Percentiles rank a stretch among this genome's conserved stretches.
Evolutionary conservation across 2,113 vertebrate genomes (phyloP).

Genomic region (Azemiops feae): DNA sequence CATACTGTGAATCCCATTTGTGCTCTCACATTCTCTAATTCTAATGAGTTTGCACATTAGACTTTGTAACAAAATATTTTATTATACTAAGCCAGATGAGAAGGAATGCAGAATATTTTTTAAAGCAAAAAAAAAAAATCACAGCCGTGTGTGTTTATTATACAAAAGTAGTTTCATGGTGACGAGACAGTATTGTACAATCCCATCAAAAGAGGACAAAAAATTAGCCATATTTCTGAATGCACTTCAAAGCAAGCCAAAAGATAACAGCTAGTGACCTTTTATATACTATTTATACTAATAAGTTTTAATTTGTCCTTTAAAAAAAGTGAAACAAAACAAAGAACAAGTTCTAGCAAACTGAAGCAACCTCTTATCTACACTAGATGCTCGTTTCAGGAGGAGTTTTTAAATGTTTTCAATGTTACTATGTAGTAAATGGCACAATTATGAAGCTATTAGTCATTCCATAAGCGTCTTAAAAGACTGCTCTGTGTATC

Average conservation of each 20-base stretch:
- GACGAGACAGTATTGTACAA: constrained; percentile 81
- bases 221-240: constrained; percentile 84
- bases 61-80: constrained; percentile 80
- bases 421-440: constrained; percentile 96
- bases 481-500: constrained; percentile 97
- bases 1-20: constrained; percentile 74
- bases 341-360: constrained; percentile 85
- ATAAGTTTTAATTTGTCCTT: constrained; percentile 89
- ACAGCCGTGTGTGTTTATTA: constrained; percentile 75
- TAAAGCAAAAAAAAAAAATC: constrained; percentile 60
- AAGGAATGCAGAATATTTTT: constrained; percentile 84
- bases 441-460: constrained; percentile 97
- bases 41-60: constrained; percentile 76
- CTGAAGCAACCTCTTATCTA: constrained; percentile 91
- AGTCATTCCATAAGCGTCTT: constrained; percentile 97
- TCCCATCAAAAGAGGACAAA: constrained; percentile 77
- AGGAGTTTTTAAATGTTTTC: constrained; percentile 97
- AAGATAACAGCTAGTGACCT: constrained; percentile 83
- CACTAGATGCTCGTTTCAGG: constrained; percentile 90
- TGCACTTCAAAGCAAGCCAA: constrained; percentile 85
- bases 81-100: constrained; percentile 75
- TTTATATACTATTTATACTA: constrained; percentile 86
- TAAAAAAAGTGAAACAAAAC: constrained; percentile 82
- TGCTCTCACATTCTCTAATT: constrained; percentile 59
- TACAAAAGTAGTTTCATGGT: constrained; percentile 78